A percentile compares a stretch with the other conserved stretches of the same genome.
Evolutionary conservation across 2,888 invertebrate species (phyloP).

Genomic region (Lepidocyrtinus sp.): DNA sequence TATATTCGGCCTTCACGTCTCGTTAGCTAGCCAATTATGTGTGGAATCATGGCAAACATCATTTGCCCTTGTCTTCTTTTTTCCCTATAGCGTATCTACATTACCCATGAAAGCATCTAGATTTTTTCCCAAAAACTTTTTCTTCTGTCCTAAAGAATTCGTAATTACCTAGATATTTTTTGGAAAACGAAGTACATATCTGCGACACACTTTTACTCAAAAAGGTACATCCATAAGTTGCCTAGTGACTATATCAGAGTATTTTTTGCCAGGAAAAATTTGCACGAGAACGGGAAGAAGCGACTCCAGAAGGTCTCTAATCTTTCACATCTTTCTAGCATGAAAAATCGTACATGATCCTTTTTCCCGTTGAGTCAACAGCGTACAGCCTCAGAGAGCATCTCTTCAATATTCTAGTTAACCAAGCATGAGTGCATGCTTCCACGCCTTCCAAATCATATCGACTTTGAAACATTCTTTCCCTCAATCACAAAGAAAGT

Average conservation of each 20-base stretch:
- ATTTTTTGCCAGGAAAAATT: slow-evolving; percentile 25
- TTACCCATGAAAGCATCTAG: too few relatives aligned
- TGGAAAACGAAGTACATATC: too few relatives aligned
- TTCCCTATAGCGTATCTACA: too few relatives aligned
- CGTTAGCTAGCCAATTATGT: slow-evolving; percentile 70
- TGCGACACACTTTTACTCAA: neutral
- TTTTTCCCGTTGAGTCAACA: slow-evolving; percentile 53
- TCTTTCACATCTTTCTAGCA: slow-evolving; percentile 53
- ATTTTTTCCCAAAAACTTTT: neutral
- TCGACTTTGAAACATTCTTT: slow-evolving; percentile 19
- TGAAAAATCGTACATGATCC: slow-evolving; percentile 56
- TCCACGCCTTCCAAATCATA: slow-evolving; percentile 48
- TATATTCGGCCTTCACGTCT: slow-evolving; percentile 68
- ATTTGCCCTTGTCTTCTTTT: slow-evolving; percentile 32
- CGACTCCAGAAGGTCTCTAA: neutral
- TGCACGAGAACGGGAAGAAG: slow-evolving; percentile 18
- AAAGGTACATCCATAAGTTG: neutral
- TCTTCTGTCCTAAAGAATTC: neutral
- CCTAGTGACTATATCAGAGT: too few relatives aligned
- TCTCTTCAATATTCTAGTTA: slow-evolving; percentile 22
- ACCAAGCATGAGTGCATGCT: slow-evolving; percentile 52
- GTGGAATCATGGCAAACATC: slow-evolving; percentile 62
- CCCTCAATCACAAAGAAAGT: neutral
- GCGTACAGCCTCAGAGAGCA: slow-evolving; percentile 1
- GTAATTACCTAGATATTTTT: too few relatives aligned